Evolutionary conservation across 1,140 invertebrate species (phyloP).

Genomic region (Acyrthosiphon pisum): DNA sequence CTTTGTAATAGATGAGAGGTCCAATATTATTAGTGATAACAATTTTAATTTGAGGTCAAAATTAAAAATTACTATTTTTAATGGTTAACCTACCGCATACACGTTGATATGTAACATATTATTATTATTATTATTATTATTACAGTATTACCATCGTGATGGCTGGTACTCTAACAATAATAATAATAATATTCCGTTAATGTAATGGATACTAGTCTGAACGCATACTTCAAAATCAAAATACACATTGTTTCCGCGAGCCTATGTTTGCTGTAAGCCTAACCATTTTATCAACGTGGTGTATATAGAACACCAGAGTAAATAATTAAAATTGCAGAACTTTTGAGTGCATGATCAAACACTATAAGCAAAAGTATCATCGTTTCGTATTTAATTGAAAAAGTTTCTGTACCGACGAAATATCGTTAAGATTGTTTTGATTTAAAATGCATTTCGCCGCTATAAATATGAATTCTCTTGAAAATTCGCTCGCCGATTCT

Average conservation of each 20-base stretch:
- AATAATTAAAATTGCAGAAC: constrained; percentile 7
- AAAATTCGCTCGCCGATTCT: not conserved
- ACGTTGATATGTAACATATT: not conserved
- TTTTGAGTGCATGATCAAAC: not conserved
- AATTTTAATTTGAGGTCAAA: not conserved
- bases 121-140: not conserved
- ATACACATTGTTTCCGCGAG: not conserved
- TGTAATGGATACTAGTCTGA: not conserved
- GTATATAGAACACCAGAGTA: not conserved
- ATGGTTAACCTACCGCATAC: not conserved
- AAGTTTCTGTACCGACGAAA: not conserved
- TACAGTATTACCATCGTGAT: not conserved
- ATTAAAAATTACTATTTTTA: not conserved
- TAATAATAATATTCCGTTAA: constrained; percentile 10
- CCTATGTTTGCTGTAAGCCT: not conserved
- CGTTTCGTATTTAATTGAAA: constrained; percentile 30
- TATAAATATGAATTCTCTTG: not conserved
- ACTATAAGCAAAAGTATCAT: not conserved
- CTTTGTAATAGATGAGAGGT: not conserved
- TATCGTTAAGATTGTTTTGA: not conserved
- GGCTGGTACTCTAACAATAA: not conserved
- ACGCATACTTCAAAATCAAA: constrained; percentile 2
- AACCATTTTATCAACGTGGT: not conserved
- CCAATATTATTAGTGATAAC: not conserved
- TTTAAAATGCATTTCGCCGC: not conserved